A percentile compares a stretch with the other conserved stretches of the same genome.
These are phyloP conservation scores for Liparis tanakae DNA, from an alignment of 2,797 vertebrate genomes.

Conservation along the genomic window DNA sequence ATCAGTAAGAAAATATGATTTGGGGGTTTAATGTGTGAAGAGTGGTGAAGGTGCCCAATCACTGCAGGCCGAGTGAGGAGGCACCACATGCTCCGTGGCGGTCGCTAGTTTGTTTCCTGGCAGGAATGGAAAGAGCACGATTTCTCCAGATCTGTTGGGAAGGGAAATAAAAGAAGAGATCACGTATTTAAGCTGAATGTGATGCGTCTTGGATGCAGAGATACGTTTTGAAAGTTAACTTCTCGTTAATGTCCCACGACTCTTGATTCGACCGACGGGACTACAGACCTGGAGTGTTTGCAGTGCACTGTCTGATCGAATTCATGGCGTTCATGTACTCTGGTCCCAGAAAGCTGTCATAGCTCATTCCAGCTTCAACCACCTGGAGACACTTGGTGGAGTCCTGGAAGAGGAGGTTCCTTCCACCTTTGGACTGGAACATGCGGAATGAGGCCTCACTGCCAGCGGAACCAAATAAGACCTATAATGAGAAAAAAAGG, in stretches of 20 bases:
- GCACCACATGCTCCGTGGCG: neutral
- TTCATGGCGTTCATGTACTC: slow-evolving; percentile 74
- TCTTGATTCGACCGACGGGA: neutral
- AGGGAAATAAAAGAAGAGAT: slow-evolving; percentile 17
- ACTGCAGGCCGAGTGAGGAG: neutral
- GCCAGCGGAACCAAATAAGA: slow-evolving; percentile 53
- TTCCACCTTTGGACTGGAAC: slow-evolving; percentile 80
- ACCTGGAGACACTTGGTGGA: slow-evolving; percentile 89
- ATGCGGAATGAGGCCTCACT: slow-evolving; percentile 70
- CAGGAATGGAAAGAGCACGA: slow-evolving; percentile 84
- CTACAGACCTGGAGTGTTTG: slow-evolving; percentile 79
- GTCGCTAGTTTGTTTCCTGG: slow-evolving; percentile 52
- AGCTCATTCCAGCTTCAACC: slow-evolving; percentile 37
- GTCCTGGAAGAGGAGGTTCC: slow-evolving; percentile 93
- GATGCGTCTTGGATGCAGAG: neutral
- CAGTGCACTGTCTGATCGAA: slow-evolving; percentile 73
- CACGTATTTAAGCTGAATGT: neutral
- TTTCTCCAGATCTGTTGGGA: slow-evolving; percentile 84
- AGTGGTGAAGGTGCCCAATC: slow-evolving; percentile 38
- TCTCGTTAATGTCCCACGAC: neutral
- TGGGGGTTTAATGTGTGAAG: slow-evolving; percentile 25
- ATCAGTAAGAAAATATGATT: slow-evolving; percentile 43
- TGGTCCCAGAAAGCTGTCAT: slow-evolving; percentile 77
- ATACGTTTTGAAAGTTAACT: neutral
- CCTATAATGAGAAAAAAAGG: slow-evolving; percentile 55